These are phyloP conservation scores for Myocastor coypus DNA, from an alignment of 2,113 vertebrate genomes.

Conservation along the genomic window DNA sequence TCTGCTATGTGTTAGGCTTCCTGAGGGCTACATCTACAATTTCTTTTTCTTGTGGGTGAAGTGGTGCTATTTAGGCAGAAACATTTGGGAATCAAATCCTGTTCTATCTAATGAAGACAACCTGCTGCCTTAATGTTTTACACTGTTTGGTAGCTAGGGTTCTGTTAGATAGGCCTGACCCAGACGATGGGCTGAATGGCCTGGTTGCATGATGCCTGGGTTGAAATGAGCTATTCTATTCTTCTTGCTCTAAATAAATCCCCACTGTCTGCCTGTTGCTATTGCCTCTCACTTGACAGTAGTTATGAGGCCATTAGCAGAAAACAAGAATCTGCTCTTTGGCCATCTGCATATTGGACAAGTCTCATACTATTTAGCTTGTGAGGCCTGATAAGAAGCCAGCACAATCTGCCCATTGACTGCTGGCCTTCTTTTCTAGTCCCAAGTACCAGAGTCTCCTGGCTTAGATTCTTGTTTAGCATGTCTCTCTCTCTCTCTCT, in stretches of 20 bases:
- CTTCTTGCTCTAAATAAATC: slow-evolving; percentile 63
- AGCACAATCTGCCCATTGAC: slow-evolving; percentile 81
- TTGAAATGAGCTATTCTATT: not conserved
- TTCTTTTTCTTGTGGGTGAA: not conserved
- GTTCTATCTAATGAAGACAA: not conserved
- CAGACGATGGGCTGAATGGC: not conserved
- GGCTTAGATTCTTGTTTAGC: slow-evolving; percentile 69
- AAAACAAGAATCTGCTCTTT: slow-evolving; percentile 78
- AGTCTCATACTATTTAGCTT: slow-evolving; percentile 74
- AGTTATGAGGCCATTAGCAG: slow-evolving; percentile 73
- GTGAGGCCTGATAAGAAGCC: slow-evolving; percentile 71
- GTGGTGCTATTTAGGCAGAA: not conserved
- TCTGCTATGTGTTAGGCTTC: not conserved
- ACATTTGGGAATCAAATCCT: not conserved
- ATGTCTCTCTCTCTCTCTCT: slow-evolving; percentile 75
- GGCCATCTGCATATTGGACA: slow-evolving; percentile 82
- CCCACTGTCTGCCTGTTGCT: slow-evolving; percentile 57
- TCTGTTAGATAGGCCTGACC: not conserved
- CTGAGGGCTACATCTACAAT: too few relatives aligned
- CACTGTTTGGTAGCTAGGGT: not conserved
- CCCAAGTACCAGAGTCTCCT: slow-evolving; percentile 71
- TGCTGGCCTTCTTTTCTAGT: slow-evolving; percentile 71
- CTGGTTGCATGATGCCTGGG: not conserved
- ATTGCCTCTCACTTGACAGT: slow-evolving; percentile 65
- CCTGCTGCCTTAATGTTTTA: not conserved